Conservation (phyloP, 2,113 vertebrate species). For the Pomatorhinus ruficollis region DNA sequence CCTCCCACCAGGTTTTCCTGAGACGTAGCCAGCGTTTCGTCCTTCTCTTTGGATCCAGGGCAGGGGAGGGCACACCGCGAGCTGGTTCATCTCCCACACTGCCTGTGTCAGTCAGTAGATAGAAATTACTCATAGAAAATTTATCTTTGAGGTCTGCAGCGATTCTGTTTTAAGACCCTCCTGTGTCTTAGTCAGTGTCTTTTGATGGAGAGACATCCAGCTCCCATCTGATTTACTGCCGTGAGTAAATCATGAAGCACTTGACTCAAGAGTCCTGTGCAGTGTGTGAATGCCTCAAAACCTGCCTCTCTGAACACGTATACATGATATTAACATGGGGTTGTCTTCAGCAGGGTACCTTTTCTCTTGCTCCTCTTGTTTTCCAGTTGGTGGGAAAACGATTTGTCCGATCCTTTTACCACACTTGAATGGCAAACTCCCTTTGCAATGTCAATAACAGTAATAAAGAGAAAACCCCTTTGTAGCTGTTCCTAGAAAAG, state of each 20-base stretch:
- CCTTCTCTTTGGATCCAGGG: not conserved
- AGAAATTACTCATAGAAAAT: not conserved
- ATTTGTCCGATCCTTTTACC: not conserved
- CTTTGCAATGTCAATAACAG: not conserved
- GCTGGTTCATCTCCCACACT: too few species aligned
- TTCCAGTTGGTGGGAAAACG: not conserved
- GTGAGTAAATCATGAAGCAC: not conserved
- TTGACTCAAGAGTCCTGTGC: not conserved
- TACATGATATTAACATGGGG: rapidly evolving
- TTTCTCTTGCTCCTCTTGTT: not conserved
- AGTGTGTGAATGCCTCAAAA: rapidly evolving
- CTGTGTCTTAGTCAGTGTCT: not conserved
- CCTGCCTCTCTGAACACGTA: rapidly evolving
- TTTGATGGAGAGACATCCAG: not conserved
- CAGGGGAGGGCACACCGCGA: rapidly evolving
- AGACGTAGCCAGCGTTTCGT: rapidly evolving
- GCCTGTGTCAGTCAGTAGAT: too few species aligned
- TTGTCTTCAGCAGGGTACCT: rapidly evolving
- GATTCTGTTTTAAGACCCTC: not conserved
- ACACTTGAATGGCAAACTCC: not conserved
- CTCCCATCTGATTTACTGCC: not conserved
- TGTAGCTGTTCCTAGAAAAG: not conserved
- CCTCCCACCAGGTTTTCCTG: not conserved
- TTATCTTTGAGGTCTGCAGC: not conserved
- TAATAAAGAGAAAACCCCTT: not conserved